Evolutionary conservation across 2,888 invertebrate species (phyloP).

Genomic region (Tetropium fuscum): DNA sequence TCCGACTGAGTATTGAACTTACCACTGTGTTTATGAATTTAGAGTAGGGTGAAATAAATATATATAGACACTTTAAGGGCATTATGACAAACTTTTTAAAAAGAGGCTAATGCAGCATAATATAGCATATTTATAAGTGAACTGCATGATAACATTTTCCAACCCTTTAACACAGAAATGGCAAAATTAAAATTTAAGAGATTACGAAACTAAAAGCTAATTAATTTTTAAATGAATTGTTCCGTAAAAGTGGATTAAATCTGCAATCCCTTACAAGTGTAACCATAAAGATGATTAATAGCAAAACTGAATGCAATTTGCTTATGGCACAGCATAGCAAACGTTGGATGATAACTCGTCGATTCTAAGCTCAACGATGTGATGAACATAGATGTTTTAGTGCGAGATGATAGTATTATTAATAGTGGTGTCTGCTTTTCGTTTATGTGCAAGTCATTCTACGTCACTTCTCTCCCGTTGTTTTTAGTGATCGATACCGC

Average conservation of each 20-base stretch:
- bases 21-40: no score
- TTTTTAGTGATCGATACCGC: constrained; percentile 63
- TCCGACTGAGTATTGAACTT: no score
- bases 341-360: constrained; percentile 48
- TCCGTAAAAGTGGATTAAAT: constrained; percentile 39
- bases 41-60: no score
- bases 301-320: constrained; percentile 48
- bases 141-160: no score
- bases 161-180: constrained; percentile 1
- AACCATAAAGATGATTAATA: constrained; percentile 47
- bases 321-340: constrained; percentile 43
- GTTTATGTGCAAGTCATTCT: constrained; percentile 65
- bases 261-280: constrained; percentile 39
- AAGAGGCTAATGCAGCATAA: no score
- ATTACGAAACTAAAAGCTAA: constrained; percentile 22
- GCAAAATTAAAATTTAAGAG: constrained; percentile 7
- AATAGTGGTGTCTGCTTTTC: constrained; percentile 65
- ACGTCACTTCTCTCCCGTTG: constrained; percentile 64
- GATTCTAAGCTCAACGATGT: constrained; percentile 58
- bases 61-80: no score
- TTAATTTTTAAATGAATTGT: constrained; percentile 36
- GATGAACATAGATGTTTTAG: constrained; percentile 64
- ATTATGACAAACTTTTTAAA: no score
- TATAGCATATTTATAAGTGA: no score
- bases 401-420: constrained; percentile 65